Evolutionary conservation across 35 echinoderm and acorn worm species (phyloP), one percentile per base, ranked within the genome.

Genomic region (Apostichopus japonicus): DNA sequence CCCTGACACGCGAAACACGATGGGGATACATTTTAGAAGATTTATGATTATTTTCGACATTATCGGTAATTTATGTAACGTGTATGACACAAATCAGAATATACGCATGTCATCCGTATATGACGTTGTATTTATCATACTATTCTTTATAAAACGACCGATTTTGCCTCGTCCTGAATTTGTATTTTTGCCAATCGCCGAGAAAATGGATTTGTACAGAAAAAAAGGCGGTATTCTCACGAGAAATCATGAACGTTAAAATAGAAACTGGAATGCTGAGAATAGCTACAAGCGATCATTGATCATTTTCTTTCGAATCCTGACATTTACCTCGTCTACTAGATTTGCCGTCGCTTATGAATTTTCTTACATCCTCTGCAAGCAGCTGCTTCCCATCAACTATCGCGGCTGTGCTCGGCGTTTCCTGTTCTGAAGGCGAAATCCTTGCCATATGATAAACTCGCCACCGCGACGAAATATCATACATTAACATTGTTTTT

Each of bases 271-370:
- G 19, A 67, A 67, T 67, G 63, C 11, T 19, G 11, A 67, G 63
- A 67, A 67, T 67, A 67, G 63, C 63, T 67, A 67, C 63, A 67
- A 67, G 63, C 63, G 63, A 67, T 67, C 63, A 67, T 67, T 67
- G 63, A 67, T 67, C 63, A 67, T 67, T 67, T 67, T 67, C 11
- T 67, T 15, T 19, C 11, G 19, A 67, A 67, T 67, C 63, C 63
- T 67, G 63, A 67, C 63, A 19, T 67, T 67, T 19, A 19, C 11
- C 19, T 67, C 19, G 63, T 67, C 63, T 67, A 0, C 63, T 67
- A 67, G 63, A 67, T 67, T 11, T 67, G 14, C 63, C 63, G 63
- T 10, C 63, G 63, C 63, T 67, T 67, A 67, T 67, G 63, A 67
- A 67, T 67, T 67, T 67, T 67, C 19, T 19, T 19, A 11, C 63